Base-by-base conservation (phyloP, 1,140 invertebrate species). In the Heliconius hermathena region DNA sequence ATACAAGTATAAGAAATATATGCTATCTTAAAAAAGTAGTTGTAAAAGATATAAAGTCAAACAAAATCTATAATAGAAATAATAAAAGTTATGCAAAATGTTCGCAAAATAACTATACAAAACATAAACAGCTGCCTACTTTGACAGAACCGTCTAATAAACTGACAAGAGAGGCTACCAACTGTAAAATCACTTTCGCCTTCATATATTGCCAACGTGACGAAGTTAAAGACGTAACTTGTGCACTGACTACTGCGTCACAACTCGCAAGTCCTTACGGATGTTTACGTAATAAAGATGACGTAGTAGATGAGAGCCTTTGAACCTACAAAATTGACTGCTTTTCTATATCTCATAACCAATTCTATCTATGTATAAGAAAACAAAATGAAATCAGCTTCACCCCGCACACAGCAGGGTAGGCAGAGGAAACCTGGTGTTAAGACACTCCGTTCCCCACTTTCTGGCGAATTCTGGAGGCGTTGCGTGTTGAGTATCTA, bases 71-170 rank as follows among this genome's bases (percentile, higher is more conserved):
- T 66, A 66, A 29, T 66, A 66, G 85, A 88, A 88, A 89, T 89
- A 88, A 89, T 85, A 90, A 92, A 93, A 91, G 84, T 88, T 89
- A 83, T 85, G 87, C 88, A 90, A 93, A 93, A 92, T 86, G 84
- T 93, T 93, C 92, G 91, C 91, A 93, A 93, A 93, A 91, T 89
- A 93, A 91, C 85, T 81, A 93, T 93, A 93, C 90, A 93, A 94
- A 94, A 93, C 91, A 87, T 93, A 94, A 94, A 94, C 92, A 94
- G 89, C 92, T 91, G 89, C 91, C 89, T 89, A 84, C 90, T 92
- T 93, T 94, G 93, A 94, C 93, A 94, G 91, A 85, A 91, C 85
- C 88, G 85, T 87, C 79, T 86, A 87, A 85, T 87, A 90, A 91
- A 93, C 91, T 94, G 93, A 93, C 93, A 93, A 85, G 84, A 89